A percentile compares a stretch with the other conserved stretches of the same genome.
Evolutionary conservation across 2,113 vertebrate species (phyloP).

Genomic region (Dinomys branickii): DNA sequence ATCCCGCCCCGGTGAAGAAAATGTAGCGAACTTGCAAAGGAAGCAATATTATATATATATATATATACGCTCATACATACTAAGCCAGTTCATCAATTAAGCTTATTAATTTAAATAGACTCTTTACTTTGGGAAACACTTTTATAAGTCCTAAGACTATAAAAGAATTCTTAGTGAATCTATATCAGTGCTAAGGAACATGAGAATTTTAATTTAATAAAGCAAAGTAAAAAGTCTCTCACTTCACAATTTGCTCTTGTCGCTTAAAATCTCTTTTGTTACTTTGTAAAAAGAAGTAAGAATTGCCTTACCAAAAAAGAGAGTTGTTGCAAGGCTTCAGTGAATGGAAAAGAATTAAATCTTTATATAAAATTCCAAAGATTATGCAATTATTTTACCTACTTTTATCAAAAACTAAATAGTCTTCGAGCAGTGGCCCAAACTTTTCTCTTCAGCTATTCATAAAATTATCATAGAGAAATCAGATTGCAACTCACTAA

Average conservation of each 20-base stretch:
- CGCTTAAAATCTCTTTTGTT: background rate
- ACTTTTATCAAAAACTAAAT: constrained; percentile 28
- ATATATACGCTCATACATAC: background rate
- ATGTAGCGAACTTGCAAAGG: background rate
- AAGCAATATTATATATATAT: background rate
- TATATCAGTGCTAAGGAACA: background rate
- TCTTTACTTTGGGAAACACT: background rate
- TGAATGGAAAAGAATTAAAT: background rate
- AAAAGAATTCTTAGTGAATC: background rate
- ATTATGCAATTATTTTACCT: background rate
- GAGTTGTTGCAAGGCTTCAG: background rate
- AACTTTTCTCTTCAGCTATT: background rate
- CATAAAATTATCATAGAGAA: background rate
- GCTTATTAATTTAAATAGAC: background rate
- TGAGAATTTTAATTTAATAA: background rate
- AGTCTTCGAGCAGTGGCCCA: background rate
- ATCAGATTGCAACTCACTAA: background rate
- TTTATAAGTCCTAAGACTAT: background rate
- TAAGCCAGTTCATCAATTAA: background rate
- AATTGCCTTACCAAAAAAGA: background rate
- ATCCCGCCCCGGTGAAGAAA: background rate
- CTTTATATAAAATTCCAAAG: background rate
- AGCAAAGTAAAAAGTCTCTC: background rate
- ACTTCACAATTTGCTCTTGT: background rate
- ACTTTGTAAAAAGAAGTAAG: background rate